Percentiles rank a stretch among this genome's conserved stretches.
phyloP scores from a whole-genome alignment of 1,140 invertebrate species.

The Microplitis mediator region DNA sequence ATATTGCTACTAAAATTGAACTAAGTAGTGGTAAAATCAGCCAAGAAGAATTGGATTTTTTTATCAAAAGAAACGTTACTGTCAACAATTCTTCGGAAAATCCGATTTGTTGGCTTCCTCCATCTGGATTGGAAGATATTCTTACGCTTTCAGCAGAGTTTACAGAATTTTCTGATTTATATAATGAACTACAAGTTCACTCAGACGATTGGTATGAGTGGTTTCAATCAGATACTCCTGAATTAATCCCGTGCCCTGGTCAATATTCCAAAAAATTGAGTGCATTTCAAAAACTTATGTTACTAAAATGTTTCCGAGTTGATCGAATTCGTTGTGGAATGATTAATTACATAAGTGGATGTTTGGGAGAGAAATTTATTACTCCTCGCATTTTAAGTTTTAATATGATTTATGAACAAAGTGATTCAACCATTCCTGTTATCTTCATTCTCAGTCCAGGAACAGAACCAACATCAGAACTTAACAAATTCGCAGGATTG shows the following conservation, averaged over 20 bases:
- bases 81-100: slow-evolving; percentile 75
- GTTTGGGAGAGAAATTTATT: slow-evolving; percentile 85
- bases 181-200: slow-evolving; percentile 69
- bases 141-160: slow-evolving; percentile 75
- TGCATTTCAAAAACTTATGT: slow-evolving; percentile 79
- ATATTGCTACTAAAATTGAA: slow-evolving; percentile 84
- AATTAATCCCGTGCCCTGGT: slow-evolving; percentile 71
- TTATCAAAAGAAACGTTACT: slow-evolving; percentile 82
- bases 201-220: slow-evolving; percentile 73
- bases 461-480: slow-evolving; percentile 83
- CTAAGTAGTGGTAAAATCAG: slow-evolving; percentile 68
- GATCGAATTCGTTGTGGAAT: slow-evolving; percentile 84
- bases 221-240: slow-evolving; percentile 81
- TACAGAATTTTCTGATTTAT: slow-evolving; percentile 68
- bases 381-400: slow-evolving; percentile 83
- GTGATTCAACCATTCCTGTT: slow-evolving; percentile 77
- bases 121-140: slow-evolving; percentile 79
- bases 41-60: slow-evolving; percentile 84
- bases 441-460: slow-evolving; percentile 88
- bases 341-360: slow-evolving; percentile 77
- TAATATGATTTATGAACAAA: slow-evolving; percentile 82
- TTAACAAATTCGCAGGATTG: slow-evolving; percentile 84
- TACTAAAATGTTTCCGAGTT: slow-evolving; percentile 83
- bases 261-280: slow-evolving; percentile 69
- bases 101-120: slow-evolving; percentile 74